Conservation (phyloP, 2,797 vertebrate species). For the Lacerta viridis region DNA sequence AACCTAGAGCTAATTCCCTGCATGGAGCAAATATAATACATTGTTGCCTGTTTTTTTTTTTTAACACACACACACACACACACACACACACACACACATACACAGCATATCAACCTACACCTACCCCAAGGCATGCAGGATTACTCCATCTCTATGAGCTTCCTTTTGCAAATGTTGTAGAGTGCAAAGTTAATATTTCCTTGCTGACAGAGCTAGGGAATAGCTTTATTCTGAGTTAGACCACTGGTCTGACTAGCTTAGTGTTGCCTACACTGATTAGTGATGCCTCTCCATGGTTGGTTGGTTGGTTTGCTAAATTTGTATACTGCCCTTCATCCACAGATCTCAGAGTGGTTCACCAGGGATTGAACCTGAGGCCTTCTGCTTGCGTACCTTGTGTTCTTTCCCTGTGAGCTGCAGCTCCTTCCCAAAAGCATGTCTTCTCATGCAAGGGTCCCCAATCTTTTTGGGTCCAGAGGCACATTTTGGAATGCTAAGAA, state of each 20-base stretch:
- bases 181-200: slow-evolving; percentile 21
- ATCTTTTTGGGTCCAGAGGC: too few species aligned
- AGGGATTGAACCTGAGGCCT: not conserved
- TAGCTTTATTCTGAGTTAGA: not conserved
- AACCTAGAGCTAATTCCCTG: slow-evolving; percentile 50
- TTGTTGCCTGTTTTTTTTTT: not conserved
- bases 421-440: not conserved
- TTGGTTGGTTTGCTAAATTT: too few species aligned
- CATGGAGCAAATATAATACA: slow-evolving; percentile 47
- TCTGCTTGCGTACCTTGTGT: not conserved
- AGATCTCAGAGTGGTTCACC: too few species aligned
- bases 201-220: not conserved
- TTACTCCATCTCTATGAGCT: slow-evolving; percentile 27
- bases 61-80: not conserved
- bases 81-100: too few species aligned
- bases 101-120: not conserved
- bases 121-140: slow-evolving; percentile 34
- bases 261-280: not conserved
- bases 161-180: slow-evolving; percentile 37
- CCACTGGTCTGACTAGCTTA: not conserved
- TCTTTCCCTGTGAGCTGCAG: not conserved
- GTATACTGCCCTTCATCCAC: too few species aligned
- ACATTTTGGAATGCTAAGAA: too few species aligned
- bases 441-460: not conserved
- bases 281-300: not conserved